These are phyloP conservation scores for Acrocephalus scirpaceus DNA, from an alignment of 2,797 vertebrate species.

Conservation along the genomic window DNA sequence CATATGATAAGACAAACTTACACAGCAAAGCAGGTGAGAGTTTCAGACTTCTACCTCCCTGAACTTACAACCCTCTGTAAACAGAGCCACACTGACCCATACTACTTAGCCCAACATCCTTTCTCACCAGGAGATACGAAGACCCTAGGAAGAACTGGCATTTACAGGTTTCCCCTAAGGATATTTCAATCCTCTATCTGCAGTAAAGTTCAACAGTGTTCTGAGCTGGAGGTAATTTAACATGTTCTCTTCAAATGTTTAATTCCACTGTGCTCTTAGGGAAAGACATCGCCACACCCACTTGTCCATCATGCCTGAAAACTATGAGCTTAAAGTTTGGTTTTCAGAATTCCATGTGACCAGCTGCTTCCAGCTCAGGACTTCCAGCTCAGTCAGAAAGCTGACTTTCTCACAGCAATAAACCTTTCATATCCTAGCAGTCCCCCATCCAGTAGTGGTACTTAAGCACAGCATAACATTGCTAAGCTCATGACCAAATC, in stretches of 20 bases:
- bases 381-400: neutral
- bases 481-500: neutral
- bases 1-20: neutral
- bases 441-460: neutral
- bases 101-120: neutral
- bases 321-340: neutral
- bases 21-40: rapidly evolving
- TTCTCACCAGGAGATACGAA: neutral
- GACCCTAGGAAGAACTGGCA: neutral
- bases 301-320: neutral
- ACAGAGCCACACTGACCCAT: neutral
- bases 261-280: neutral
- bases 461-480: neutral
- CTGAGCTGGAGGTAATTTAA: neutral
- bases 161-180: neutral
- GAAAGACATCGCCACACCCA: neutral
- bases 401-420: neutral
- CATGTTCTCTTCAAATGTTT: neutral
- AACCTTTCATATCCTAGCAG: neutral
- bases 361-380: neutral
- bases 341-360: neutral
- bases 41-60: neutral
- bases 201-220: neutral
- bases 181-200: neutral
- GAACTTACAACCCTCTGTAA: neutral